Conservation (phyloP, 2,113 vertebrate genomes). For the Callospermophilus lateralis region DNA sequence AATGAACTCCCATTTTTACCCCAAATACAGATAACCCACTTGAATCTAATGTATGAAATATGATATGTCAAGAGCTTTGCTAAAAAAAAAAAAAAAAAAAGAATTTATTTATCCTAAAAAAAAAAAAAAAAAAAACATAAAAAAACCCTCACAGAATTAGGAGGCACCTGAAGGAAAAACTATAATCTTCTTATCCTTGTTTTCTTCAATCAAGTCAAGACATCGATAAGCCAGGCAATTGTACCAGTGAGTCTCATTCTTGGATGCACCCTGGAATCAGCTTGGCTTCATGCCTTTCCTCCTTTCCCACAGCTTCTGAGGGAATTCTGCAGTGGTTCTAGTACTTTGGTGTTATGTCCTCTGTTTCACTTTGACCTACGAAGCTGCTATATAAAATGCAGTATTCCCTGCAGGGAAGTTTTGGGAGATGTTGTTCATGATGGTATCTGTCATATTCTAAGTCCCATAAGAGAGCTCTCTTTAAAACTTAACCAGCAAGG, state of each 20-base stretch:
- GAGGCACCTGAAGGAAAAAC: not conserved
- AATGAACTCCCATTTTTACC: too few relatives aligned
- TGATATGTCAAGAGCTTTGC: too few relatives aligned
- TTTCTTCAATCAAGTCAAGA: not conserved
- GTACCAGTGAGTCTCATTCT: not conserved
- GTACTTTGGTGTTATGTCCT: too few relatives aligned
- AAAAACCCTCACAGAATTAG: not conserved
- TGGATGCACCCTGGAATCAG: rapidly evolving
- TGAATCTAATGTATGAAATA: too few relatives aligned
- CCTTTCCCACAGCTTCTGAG: not conserved
- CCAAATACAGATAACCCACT: too few relatives aligned
- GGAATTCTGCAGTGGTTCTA: not conserved
- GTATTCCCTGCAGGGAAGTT: not conserved
- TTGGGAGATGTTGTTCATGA: not conserved
- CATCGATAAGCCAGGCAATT: not conserved
- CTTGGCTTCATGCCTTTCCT: not conserved
- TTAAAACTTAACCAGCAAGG: conserved; percentile 1
- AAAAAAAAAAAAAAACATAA: too few relatives aligned
- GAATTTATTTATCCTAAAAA: too few relatives aligned
- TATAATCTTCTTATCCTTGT: not conserved
- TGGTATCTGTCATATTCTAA: not conserved
- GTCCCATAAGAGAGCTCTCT: not conserved
- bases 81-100: not conserved
- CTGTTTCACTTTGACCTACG: not conserved
- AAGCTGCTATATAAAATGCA: not conserved